Percentiles rank a stretch among this genome's conserved stretches.
phyloP scores from a whole-genome alignment of 2,797 vertebrate genomes.

The Hipposideros larvatus region DNA sequence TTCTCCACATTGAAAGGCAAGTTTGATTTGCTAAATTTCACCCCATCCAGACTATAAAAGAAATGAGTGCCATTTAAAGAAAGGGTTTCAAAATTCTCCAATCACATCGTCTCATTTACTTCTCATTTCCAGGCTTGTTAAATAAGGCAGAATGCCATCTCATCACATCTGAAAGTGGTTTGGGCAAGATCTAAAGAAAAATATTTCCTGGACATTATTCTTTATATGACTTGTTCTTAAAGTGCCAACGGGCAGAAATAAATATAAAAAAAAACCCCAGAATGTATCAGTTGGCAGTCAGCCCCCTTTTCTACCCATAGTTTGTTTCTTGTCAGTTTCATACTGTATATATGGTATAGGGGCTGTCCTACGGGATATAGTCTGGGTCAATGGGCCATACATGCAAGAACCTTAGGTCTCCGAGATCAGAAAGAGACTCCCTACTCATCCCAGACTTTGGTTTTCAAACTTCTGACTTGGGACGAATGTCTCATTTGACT shows the following conservation, averaged over 20 bases:
- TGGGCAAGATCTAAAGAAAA: constrained; percentile 58
- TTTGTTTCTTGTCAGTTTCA: not conserved
- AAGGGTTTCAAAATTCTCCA: constrained; percentile 70
- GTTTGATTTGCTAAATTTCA: constrained; percentile 69
- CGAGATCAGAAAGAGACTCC: not conserved
- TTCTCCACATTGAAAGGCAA: constrained; percentile 47
- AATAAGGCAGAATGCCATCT: constrained; percentile 74
- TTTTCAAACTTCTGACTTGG: constrained; percentile 13
- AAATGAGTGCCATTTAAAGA: constrained; percentile 72
- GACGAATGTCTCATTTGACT: not conserved
- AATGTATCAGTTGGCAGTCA: not conserved
- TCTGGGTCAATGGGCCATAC: not conserved
- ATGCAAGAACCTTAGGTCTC: not conserved
- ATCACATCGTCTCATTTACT: constrained; percentile 63
- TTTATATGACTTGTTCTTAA: constrained; percentile 52
- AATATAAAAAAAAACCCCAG: not conserved
- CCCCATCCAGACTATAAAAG: constrained; percentile 63
- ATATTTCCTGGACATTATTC: constrained; percentile 50
- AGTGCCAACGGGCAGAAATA: constrained; percentile 36
- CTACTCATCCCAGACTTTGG: not conserved
- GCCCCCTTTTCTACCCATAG: not conserved
- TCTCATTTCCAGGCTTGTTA: constrained; percentile 66
- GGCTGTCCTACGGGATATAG: not conserved
- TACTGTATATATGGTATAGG: not conserved
- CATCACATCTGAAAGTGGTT: constrained; percentile 66